phyloP scores from a whole-genome alignment of 1,140 invertebrate genomes.

The Atta texana region DNA sequence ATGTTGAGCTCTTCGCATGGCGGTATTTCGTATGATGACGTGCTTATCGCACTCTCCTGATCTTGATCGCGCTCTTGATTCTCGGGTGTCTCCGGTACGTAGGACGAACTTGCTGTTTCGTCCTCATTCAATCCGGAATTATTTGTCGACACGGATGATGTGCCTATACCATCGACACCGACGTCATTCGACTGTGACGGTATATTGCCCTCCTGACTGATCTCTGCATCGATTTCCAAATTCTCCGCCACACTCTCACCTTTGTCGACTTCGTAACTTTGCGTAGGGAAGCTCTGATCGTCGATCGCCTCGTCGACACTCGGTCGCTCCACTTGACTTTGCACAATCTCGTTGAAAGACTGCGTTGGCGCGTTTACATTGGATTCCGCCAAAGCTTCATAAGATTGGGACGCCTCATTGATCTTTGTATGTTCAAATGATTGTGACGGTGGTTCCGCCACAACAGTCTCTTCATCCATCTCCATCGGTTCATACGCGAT shows the following conservation, averaged over 20 bases:
- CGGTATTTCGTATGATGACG: constrained; percentile 85
- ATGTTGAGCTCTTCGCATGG: constrained; percentile 85
- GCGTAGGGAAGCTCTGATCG: constrained; percentile 83
- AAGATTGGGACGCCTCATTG: constrained; percentile 78
- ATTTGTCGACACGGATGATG: constrained; percentile 80
- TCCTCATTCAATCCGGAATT: constrained; percentile 83
- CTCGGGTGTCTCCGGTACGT: constrained; percentile 85
- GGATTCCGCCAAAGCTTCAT: constrained; percentile 69
- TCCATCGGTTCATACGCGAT: constrained; percentile 78
- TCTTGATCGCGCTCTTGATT: constrained; percentile 85
- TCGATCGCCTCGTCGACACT: constrained; percentile 74
- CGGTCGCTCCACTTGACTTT: constrained; percentile 75
- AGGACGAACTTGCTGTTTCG: constrained; percentile 84
- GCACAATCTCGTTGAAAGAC: constrained; percentile 81
- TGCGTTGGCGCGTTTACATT: constrained; percentile 81
- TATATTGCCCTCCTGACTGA: constrained; percentile 83
- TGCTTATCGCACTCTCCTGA: constrained; percentile 85
- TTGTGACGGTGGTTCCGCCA: constrained; percentile 79
- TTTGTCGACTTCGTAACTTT: constrained; percentile 84
- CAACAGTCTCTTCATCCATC: constrained; percentile 73
- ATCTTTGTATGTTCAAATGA: constrained; percentile 81
- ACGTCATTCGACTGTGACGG: constrained; percentile 85
- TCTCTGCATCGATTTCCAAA: constrained; percentile 80
- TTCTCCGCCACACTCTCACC: constrained; percentile 78
- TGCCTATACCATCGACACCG: constrained; percentile 81